Evolutionary conservation across 2,888 invertebrate genomes (phyloP).

Genomic region (Tetranychus piercei): DNA sequence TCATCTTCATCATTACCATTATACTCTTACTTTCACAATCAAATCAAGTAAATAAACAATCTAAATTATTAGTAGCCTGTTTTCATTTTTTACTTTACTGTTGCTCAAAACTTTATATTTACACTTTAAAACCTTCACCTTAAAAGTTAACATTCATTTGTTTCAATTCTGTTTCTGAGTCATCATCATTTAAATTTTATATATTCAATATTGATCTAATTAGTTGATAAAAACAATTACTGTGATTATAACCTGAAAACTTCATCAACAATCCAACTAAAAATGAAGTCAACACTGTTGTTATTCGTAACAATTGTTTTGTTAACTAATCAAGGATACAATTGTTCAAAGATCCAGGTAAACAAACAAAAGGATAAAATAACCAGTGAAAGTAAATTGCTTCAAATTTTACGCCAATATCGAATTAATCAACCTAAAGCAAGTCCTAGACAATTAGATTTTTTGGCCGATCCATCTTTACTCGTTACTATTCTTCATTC

Average conservation of each 20-base stretch:
- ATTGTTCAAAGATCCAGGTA: background rate
- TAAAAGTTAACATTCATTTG: too few relatives aligned
- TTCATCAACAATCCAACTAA: too few relatives aligned
- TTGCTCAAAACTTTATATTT: too few relatives aligned
- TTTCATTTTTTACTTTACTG: background rate
- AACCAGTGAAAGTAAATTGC: background rate
- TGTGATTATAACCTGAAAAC: too few relatives aligned
- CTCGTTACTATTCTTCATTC: slow-evolving; percentile 20
- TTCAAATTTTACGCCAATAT: background rate
- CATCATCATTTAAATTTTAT: too few relatives aligned
- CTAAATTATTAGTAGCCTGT: background rate
- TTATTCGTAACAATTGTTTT: background rate
- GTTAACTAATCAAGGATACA: background rate
- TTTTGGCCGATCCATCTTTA: slow-evolving; percentile 21
- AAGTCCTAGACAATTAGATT: slow-evolving; percentile 15
- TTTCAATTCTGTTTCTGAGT: too few relatives aligned
- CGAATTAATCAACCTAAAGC: background rate
- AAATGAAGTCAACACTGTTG: background rate
- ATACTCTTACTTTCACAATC: slow-evolving; percentile 6
- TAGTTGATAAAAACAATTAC: too few relatives aligned
- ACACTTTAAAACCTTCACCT: too few relatives aligned
- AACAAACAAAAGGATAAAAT: background rate
- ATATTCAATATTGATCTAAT: too few relatives aligned
- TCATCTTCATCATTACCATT: background rate
- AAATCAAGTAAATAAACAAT: background rate